phyloP scores from a whole-genome alignment of 1,140 invertebrate species.

The Yoshiicerus persimilis region DNA sequence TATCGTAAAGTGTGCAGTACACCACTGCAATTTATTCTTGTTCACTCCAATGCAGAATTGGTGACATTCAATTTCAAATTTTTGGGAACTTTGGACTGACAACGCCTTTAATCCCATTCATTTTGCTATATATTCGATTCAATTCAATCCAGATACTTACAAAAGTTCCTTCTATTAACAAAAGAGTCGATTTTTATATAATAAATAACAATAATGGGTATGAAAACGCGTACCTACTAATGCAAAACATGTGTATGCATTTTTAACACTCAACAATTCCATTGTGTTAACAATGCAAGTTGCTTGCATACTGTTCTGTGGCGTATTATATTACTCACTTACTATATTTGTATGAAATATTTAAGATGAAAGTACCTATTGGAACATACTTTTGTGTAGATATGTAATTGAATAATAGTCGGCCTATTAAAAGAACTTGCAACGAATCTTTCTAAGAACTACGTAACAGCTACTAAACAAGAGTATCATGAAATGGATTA shows the following conservation, averaged over 20 bases:
- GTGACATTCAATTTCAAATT: neutral
- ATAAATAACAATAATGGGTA: neutral
- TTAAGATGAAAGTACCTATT: neutral
- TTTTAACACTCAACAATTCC: too few relatives aligned
- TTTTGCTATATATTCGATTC: neutral
- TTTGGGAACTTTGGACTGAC: neutral
- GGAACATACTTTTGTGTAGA: neutral
- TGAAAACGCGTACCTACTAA: neutral
- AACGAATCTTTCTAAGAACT: neutral
- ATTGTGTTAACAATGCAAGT: too few relatives aligned
- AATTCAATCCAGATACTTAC: neutral
- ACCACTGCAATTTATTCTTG: neutral
- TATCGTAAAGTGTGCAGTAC: neutral
- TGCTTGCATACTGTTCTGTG: neutral
- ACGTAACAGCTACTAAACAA: neutral
- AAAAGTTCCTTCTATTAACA: neutral
- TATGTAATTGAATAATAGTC: neutral
- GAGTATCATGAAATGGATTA: neutral
- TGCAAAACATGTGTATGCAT: neutral
- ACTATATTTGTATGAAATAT: neutral
- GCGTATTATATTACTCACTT: neutral
- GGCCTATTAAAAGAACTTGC: neutral
- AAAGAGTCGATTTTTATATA: neutral
- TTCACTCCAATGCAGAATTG: neutral
- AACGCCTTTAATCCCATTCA: conserved; percentile 9